Conservation (phyloP, 2,797 vertebrate species). For the Urosaurus nigricauda region DNA sequence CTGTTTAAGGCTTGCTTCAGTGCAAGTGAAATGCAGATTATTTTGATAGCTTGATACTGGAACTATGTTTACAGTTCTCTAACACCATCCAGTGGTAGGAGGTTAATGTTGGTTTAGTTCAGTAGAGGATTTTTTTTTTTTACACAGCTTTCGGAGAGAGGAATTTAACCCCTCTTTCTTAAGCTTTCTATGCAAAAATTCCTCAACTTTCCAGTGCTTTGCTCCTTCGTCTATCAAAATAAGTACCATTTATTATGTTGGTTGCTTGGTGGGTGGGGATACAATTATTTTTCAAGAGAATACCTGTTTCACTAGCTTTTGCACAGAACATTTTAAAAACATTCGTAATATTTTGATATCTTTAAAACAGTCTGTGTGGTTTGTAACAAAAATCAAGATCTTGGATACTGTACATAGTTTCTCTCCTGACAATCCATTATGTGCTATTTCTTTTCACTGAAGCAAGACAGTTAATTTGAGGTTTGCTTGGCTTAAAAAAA, state of each 20-base stretch:
- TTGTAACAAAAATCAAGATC: not conserved
- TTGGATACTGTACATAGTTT: not conserved
- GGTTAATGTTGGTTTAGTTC: slow-evolving; percentile 72
- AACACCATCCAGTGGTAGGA: slow-evolving; percentile 95
- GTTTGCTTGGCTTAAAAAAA: not conserved
- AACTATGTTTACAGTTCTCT: slow-evolving; percentile 85
- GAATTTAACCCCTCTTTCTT: slow-evolving; percentile 6
- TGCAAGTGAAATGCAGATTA: slow-evolving; percentile 39
- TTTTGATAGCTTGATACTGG: slow-evolving; percentile 28
- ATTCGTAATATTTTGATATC: not conserved
- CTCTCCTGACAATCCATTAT: not conserved
- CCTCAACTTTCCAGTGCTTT: slow-evolving; percentile 29
- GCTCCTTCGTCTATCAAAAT: slow-evolving; percentile 13
- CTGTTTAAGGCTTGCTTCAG: not conserved
- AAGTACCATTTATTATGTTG: not conserved
- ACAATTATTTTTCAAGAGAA: not conserved
- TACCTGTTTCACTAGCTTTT: not conserved
- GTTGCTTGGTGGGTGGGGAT: not conserved
- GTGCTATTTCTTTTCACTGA: slow-evolving; percentile 40
- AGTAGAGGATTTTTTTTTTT: slow-evolving; percentile 22
- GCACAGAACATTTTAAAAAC: not conserved
- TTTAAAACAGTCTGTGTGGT: slow-evolving; percentile 5
- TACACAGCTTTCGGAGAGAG: not conserved
- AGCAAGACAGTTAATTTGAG: slow-evolving; percentile 8
- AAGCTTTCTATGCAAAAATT: slow-evolving; percentile 20